A percentile compares a stretch with the other conserved stretches of the same genome.
phyloP scores from a whole-genome alignment of 2,113 vertebrate species.

The Terrapene triunguis region DNA sequence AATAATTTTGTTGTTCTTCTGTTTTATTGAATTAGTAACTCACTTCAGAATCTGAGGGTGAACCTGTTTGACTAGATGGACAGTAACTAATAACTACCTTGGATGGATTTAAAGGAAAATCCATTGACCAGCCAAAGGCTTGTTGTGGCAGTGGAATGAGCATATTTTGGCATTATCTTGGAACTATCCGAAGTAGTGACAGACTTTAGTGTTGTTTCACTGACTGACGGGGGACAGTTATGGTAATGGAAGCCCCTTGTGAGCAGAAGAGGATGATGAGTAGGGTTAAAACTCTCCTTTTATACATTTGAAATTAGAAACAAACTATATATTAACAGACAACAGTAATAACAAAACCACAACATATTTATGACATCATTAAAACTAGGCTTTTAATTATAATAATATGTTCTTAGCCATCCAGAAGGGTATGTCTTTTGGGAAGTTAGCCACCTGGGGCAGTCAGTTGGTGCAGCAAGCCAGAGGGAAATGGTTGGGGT shows the following conservation, averaged over 20 bases:
- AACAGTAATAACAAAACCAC: not conserved
- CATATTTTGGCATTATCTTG: not conserved
- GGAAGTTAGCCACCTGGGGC: not conserved
- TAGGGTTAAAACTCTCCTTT: not conserved
- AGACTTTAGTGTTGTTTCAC: not conserved
- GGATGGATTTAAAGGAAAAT: not conserved
- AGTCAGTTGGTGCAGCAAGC: not conserved
- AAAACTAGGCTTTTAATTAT: not conserved
- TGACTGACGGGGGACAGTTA: not conserved
- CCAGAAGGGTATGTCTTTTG: not conserved
- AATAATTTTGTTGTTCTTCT: not conserved
- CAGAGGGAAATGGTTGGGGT: not conserved
- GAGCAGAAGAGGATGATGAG: not conserved
- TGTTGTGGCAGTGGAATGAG: not conserved
- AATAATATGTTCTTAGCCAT: not conserved
- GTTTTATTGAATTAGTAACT: not conserved
- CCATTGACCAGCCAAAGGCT: not conserved
- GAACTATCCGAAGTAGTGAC: accelerated
- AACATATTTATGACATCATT: not conserved
- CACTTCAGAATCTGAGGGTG: not conserved
- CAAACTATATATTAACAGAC: not conserved
- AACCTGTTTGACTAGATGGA: not conserved
- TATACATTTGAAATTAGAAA: not conserved
- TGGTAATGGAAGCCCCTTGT: not conserved
- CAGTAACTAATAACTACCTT: not conserved